Conservation (phyloP, 2,888 invertebrate genomes). For the Tinea trinotella region DNA sequence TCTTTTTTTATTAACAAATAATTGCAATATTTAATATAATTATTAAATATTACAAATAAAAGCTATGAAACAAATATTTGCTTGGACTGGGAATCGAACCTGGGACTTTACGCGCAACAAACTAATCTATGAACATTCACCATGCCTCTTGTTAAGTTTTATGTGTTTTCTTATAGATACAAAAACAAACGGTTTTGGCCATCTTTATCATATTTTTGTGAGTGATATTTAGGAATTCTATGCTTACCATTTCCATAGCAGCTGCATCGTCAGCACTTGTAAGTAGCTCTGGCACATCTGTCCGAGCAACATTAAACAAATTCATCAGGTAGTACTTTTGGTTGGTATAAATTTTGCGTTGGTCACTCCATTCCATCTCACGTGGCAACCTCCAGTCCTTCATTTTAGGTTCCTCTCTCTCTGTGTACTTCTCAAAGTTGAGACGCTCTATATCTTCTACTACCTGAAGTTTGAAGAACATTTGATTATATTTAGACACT, state of each 20-base stretch:
- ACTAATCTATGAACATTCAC: too few species aligned
- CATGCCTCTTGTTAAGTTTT: too few species aligned
- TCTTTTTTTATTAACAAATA: too few species aligned
- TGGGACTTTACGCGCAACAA: too few species aligned
- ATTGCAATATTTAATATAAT: too few species aligned
- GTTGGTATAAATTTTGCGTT: slow-evolving; percentile 74
- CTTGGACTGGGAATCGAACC: too few species aligned
- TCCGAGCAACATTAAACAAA: slow-evolving; percentile 73
- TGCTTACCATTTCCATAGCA: slow-evolving; percentile 38
- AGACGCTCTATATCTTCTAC: slow-evolving; percentile 92
- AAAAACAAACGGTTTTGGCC: too few species aligned
- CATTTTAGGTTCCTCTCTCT: slow-evolving; percentile 78
- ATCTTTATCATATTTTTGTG: too few species aligned
- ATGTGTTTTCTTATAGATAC: too few species aligned
- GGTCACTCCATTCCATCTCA: slow-evolving; percentile 75
- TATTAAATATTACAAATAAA: too few species aligned
- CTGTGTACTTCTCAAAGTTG: slow-evolving; percentile 74
- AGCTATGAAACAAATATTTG: too few species aligned
- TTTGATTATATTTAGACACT: background rate
- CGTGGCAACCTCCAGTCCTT: slow-evolving; percentile 80
- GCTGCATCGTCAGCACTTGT: slow-evolving; percentile 72
- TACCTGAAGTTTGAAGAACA: slow-evolving; percentile 38
- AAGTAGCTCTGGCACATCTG: slow-evolving; percentile 80
- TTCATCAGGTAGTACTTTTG: slow-evolving; percentile 72
- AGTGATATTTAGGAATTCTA: too few species aligned